Base-by-base conservation (phyloP, 2,113 vertebrate species). In the Chaenogobius annularis region DNA sequence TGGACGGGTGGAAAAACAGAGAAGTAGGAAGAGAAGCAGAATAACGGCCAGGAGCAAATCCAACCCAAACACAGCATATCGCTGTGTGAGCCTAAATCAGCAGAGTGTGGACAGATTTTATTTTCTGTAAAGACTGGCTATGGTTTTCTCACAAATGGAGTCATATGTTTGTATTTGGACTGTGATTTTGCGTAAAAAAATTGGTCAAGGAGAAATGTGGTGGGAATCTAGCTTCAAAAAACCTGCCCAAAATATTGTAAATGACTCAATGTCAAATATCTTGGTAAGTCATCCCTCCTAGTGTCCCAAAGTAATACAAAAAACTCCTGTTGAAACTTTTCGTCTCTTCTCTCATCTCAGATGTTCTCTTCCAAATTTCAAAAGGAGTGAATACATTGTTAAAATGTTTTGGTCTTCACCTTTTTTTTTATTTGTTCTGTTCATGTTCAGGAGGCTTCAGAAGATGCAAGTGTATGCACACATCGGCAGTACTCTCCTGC, bases 1-100 rank as follows among this genome's bases (percentile, higher is more conserved):
- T n/a, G 68, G 61, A 85, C 55, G 52, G 71, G 69, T 77, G 85
- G 85, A 83, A 81, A 83, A 55, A 72, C 56, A 62, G 46, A 66
- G 22, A 31, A 46, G 66, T 26, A 13, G 31, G 65, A 14, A 64
- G 5, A 54, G 47, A 31, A 54, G 66, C 59, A 74, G 63, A 80
- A 74, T 79, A 59, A 81, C 37, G 58, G 59, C 0, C 13, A 74
- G 75, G 48, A 75, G 12, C 50, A 35, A 72, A 58, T 83, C 83
- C 81, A 88, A 87, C 44, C 35, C 31, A 63, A 63, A 88, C 22
- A 87, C 10, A n/a, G n/a, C n/a, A 7, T 48, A 20, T 35, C 23
- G 46, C 69, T 67, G 11, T 54, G 48, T 63, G 66, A 73, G 68
- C 54, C 61, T 63, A 63, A 63, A 63, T 63, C 61, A 63, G 17